Evolutionary conservation across 1,140 invertebrate species (phyloP).

Genomic region (Andricus grossulariae): DNA sequence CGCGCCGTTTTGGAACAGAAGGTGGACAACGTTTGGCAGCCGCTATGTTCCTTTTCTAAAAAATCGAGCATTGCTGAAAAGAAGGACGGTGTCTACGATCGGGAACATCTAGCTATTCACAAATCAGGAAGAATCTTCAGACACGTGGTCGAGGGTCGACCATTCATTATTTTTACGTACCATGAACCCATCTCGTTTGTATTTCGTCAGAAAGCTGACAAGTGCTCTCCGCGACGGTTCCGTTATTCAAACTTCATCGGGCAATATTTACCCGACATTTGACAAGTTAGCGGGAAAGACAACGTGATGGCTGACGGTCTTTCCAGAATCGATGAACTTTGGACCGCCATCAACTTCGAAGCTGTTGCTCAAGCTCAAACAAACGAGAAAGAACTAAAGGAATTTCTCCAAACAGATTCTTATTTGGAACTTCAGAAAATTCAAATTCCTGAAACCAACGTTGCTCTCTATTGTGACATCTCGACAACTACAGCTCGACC

Average conservation of each 20-base stretch:
- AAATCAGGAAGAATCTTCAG: conserved; percentile 12
- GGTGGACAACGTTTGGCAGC: too few relatives aligned
- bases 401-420: neutral
- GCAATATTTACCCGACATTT: conserved; percentile 65
- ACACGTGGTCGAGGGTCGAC: conserved; percentile 23
- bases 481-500: too few relatives aligned
- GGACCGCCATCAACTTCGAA: neutral
- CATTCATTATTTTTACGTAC: conserved; percentile 25
- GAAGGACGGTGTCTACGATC: conserved; percentile 38
- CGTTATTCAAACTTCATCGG: conserved; percentile 66
- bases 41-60: conserved; percentile 22
- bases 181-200: conserved; percentile 27
- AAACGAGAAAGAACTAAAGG: conserved; percentile 12
- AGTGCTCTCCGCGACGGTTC: conserved; percentile 46
- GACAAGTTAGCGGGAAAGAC: too few relatives aligned
- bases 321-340: conserved; percentile 49
- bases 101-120: conserved; percentile 34
- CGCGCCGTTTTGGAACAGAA: conserved; percentile 22
- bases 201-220: conserved; percentile 32
- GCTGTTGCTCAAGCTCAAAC: conserved; percentile 33
- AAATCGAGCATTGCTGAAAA: conserved; percentile 1
- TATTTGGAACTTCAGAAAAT: neutral
- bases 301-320: too few relatives aligned
- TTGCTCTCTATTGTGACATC: too few relatives aligned
- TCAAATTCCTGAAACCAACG: too few relatives aligned